Conservation (phyloP, 1,140 invertebrate genomes). For the Drosophila saltans region DNA sequence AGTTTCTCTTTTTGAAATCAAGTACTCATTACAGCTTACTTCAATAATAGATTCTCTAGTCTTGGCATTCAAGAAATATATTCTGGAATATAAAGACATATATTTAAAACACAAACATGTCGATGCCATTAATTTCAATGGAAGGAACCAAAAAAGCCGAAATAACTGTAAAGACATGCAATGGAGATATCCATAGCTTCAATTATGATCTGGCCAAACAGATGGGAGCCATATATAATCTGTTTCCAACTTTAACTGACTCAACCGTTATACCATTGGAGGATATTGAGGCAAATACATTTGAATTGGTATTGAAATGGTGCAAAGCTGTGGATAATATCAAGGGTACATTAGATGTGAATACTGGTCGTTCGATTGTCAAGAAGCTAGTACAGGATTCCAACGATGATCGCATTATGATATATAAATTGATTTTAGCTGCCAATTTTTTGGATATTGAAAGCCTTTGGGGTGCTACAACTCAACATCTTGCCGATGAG, state of each 20-base stretch:
- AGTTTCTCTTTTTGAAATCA: too few species aligned
- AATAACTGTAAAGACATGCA: not conserved
- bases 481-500: not conserved
- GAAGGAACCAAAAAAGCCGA: not conserved
- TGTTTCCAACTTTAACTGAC: not conserved
- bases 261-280: not conserved
- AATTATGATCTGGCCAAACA: not conserved
- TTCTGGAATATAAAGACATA: not conserved
- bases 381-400: not conserved
- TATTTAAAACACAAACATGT: not conserved
- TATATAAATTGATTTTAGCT: constrained; percentile 6
- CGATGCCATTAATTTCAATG: not conserved
- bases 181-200: not conserved
- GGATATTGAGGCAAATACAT: not conserved
- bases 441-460: constrained; percentile 1
- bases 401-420: not conserved
- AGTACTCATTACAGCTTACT: too few species aligned
- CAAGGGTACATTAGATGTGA: not conserved
- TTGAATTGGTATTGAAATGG: not conserved
- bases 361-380: not conserved
- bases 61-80: too few species aligned
- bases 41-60: too few species aligned
- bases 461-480: not conserved
- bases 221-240: not conserved
- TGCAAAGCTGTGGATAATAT: not conserved